Conservation (phyloP, 1,140 invertebrate genomes). For the Hestina assimilis region DNA sequence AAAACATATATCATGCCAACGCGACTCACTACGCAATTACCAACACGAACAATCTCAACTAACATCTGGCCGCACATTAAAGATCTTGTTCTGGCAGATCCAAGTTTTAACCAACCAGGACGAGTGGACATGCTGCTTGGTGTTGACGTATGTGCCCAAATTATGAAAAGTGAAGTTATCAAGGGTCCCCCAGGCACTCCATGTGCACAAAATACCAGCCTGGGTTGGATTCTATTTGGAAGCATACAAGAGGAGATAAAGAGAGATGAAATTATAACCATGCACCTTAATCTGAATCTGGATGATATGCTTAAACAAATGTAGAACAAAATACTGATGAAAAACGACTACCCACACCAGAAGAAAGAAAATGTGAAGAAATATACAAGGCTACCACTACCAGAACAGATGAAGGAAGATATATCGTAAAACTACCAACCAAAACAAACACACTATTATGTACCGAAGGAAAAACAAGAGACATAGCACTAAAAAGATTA, state of each 20-base stretch:
- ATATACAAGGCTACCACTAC: not conserved
- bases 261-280: not conserved
- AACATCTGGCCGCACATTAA: conserved; percentile 13
- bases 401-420: conserved; percentile 11
- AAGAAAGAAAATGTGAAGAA: not conserved
- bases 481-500: conserved; percentile 19
- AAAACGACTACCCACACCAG: not conserved
- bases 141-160: conserved; percentile 18
- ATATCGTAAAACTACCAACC: conserved; percentile 15
- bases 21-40: conserved; percentile 18
- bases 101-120: conserved; percentile 20
- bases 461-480: too few relatives aligned
- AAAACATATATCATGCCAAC: conserved; percentile 20
- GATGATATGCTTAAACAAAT: conserved; percentile 14
- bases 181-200: conserved; percentile 18
- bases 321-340: conserved; percentile 3
- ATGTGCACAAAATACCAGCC: conserved; percentile 20
- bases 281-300: conserved; percentile 4
- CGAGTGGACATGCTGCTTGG: conserved; percentile 24
- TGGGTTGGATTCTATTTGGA: conserved; percentile 34
- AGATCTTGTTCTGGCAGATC: conserved; percentile 27
- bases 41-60: conserved; percentile 1
- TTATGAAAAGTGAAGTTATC: conserved; percentile 16
- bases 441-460: not conserved
- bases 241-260: conserved; percentile 4